Percentiles rank a stretch among this genome's conserved stretches.
Conservation (phyloP, 2,113 vertebrate genomes). For the Pheucticus melanocephalus region DNA sequence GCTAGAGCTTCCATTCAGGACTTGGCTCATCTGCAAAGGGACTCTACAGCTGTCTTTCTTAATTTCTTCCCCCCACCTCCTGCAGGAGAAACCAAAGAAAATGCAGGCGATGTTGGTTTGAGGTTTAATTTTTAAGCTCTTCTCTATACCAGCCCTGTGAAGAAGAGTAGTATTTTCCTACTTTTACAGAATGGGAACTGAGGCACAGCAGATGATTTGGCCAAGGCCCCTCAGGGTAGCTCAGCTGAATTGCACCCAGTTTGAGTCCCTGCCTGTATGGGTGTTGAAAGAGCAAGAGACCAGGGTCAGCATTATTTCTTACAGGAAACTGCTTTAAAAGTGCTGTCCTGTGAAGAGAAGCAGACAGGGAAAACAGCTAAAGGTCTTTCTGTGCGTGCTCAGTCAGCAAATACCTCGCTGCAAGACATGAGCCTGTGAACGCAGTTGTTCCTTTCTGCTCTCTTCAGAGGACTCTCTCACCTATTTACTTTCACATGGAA, state of each 20-base stretch:
- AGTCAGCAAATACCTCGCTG: slow-evolving; percentile 22
- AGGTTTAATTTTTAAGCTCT: neutral
- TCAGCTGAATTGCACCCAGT: neutral
- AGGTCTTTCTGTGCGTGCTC: neutral
- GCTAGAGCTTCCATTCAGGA: neutral
- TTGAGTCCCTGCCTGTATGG: neutral
- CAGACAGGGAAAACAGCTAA: neutral
- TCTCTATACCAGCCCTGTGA: neutral
- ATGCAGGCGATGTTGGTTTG: neutral
- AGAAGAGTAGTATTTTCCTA: neutral
- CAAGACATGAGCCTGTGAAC: neutral
- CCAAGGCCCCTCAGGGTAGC: neutral
- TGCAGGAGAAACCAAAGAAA: neutral
- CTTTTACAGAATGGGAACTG: neutral
- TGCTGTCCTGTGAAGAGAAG: neutral
- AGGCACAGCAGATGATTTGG: neutral
- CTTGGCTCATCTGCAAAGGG: neutral
- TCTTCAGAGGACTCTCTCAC: neutral
- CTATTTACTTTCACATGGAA: slow-evolving; percentile 32
- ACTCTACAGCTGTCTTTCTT: neutral
- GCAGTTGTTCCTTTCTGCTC: neutral
- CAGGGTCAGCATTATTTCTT: neutral
- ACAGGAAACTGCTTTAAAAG: neutral
- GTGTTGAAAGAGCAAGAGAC: neutral
- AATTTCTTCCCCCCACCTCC: neutral